phyloP scores from a whole-genome alignment of 2,113 vertebrate species.

The Forbesichthys agassizii region DNA sequence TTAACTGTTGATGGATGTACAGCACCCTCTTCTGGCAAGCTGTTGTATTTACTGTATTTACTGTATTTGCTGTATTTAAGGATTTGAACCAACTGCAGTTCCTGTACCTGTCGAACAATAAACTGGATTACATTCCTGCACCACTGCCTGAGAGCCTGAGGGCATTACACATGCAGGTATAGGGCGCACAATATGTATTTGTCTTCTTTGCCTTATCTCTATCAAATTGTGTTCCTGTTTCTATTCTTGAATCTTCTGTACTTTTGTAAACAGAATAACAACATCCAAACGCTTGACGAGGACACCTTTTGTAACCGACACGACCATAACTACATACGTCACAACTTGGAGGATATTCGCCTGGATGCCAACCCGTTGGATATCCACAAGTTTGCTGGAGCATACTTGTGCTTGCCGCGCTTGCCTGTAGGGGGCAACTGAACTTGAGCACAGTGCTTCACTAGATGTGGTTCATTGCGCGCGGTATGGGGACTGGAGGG shows the following conservation, averaged over 20 bases:
- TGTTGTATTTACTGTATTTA: slow-evolving; percentile 9
- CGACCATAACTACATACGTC: slow-evolving; percentile 68
- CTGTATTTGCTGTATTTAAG: slow-evolving; percentile 49
- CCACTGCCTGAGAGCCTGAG: slow-evolving; percentile 79
- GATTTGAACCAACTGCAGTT: slow-evolving; percentile 79
- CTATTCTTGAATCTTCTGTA: neutral
- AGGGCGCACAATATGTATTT: neutral
- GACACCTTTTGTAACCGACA: slow-evolving; percentile 77
- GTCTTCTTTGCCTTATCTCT: neutral
- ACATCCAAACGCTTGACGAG: slow-evolving; percentile 74
- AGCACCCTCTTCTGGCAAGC: neutral
- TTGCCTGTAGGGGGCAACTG: slow-evolving; percentile 75
- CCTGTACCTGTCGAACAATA: slow-evolving; percentile 82
- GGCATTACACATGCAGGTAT: slow-evolving; percentile 83
- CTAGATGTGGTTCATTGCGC: neutral
- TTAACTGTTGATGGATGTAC: neutral
- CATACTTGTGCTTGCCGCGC: slow-evolving; percentile 81
- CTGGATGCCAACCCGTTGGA: slow-evolving; percentile 83
- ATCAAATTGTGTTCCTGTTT: neutral
- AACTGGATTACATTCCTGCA: slow-evolving; percentile 74
- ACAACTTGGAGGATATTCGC: slow-evolving; percentile 80
- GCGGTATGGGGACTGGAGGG: too few species aligned
- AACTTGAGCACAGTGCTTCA: slow-evolving; percentile 6
- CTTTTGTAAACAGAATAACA: slow-evolving; percentile 76
- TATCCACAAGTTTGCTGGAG: slow-evolving; percentile 73